These are phyloP conservation scores for Dendrolimus kikuchii DNA, from an alignment of 1,140 invertebrate species.

Conservation along the genomic window DNA sequence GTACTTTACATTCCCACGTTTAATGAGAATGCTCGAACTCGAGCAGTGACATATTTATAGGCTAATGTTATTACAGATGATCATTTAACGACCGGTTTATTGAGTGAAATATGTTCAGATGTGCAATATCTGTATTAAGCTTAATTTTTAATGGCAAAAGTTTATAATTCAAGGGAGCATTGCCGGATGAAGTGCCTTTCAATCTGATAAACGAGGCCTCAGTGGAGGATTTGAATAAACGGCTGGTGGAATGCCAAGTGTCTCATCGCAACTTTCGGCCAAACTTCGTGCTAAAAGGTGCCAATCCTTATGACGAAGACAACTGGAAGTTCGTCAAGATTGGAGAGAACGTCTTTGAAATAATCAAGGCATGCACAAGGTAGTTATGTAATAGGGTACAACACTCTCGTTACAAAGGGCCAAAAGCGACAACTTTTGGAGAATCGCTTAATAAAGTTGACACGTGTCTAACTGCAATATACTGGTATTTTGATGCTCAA, in stretches of 20 bases:
- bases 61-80: no score
- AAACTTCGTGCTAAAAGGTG: conserved; percentile 79
- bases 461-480: no score
- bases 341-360: conserved; percentile 74
- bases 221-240: conserved; percentile 75
- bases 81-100: no score
- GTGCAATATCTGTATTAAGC: conserved; percentile 1
- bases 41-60: no score
- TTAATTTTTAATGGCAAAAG: conserved; percentile 2
- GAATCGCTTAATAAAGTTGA: no score
- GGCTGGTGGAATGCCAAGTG: conserved; percentile 54
- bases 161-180: conserved; percentile 67
- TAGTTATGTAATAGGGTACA: conserved; percentile 13
- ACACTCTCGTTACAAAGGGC: not conserved
- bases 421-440: no score
- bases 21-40: no score
- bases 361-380: conserved; percentile 78
- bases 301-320: conserved; percentile 77
- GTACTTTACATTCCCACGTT: no score
- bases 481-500: no score
- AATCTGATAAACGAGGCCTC: conserved; percentile 77
- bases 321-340: conserved; percentile 81
- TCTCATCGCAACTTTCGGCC: conserved; percentile 75
- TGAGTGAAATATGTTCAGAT: no score
- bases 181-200: conserved; percentile 74